Base-by-base conservation (phyloP, 2,113 vertebrate species). In the Vombatus ursinus region DNA sequence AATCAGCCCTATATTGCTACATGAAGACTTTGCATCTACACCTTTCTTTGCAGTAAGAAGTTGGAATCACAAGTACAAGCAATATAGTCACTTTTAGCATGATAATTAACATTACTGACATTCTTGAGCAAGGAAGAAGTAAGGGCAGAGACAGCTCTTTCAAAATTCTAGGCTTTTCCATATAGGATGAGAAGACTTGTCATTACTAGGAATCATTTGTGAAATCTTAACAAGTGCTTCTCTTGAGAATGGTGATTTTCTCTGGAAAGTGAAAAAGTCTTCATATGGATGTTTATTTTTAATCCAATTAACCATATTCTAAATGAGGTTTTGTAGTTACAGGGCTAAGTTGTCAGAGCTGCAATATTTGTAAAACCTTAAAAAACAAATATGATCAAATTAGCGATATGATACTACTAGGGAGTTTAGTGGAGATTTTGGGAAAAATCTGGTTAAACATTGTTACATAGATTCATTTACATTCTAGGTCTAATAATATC, bases 41-140 rank as follows among this genome's bases (percentile, higher is more conserved):
- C 23, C 68, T 44, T 84, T 84, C 68, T 84, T 84, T 44, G 98
- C 90, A 51, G 26, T 57, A n/a, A 89, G 96, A 97, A 97, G 95
- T 97, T 97, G 95, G 98, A 93, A 96, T 95, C 97, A 97, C 91
- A 50, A 96, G 90, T 97, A 98, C 93, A 98, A 96, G 95, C 90
- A 98, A 98, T 98, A 98, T 98, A 98, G 95, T 98, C 96, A 91
- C 37, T 97, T 98, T 92, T 95, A 98, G 96, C 84, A 97, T 53
- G 61, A 97, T 95, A 98, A 98, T 98, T 97, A 98, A 97, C 44
- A 91, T 97, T 96, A 95, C 50, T 90, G 77, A 77, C 94, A 92
- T 95, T 52, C 53, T 92, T 95, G 37, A 89, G 7, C 91, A 11
- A 61, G 23, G 25, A 90, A 92, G 84, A 94, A 93, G 47, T 6